Conservation (phyloP, 1,140 invertebrate species). For the Bactericera cockerelli region DNA sequence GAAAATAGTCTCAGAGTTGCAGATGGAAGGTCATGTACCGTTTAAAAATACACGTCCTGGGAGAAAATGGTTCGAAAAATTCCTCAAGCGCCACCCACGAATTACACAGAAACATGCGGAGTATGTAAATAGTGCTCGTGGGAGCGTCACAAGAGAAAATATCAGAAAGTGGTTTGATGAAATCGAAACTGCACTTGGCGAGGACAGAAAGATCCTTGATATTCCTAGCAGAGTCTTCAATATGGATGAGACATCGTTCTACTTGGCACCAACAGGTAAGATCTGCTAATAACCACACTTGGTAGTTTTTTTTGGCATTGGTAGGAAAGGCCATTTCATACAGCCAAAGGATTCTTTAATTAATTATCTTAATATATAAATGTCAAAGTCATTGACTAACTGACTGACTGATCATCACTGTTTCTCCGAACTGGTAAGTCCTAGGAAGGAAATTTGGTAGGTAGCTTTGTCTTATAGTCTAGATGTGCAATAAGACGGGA, state of each 20-base stretch:
- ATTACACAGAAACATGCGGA: constrained; percentile 13
- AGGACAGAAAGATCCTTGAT: constrained; percentile 15
- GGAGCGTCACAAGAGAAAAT: constrained; percentile 15
- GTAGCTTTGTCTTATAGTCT: too few species aligned
- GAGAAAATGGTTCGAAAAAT: constrained; percentile 16
- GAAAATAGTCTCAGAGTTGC: constrained; percentile 12
- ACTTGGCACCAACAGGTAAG: constrained; percentile 5
- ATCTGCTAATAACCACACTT: background rate
- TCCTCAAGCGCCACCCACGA: constrained; percentile 14
- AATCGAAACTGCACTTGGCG: constrained; percentile 8
- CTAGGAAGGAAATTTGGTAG: too few species aligned
- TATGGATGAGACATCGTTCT: constrained; percentile 15
- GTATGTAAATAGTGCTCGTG: constrained; percentile 13
- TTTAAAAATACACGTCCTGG: constrained; percentile 19
- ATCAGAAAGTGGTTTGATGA: constrained; percentile 17
- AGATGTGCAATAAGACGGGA: too few species aligned
- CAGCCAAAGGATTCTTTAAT: too few species aligned
- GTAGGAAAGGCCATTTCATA: too few species aligned
- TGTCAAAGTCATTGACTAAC: too few species aligned
- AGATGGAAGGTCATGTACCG: constrained; percentile 12
- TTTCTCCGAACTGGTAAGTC: too few species aligned
- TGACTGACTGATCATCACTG: too few species aligned
- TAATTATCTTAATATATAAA: too few species aligned
- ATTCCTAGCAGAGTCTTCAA: constrained; percentile 18
- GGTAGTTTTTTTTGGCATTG: too few species aligned